phyloP scores from a whole-genome alignment of 30 jellyfish, hydroid and myxozoan species.

The Sanderia malayensis region DNA sequence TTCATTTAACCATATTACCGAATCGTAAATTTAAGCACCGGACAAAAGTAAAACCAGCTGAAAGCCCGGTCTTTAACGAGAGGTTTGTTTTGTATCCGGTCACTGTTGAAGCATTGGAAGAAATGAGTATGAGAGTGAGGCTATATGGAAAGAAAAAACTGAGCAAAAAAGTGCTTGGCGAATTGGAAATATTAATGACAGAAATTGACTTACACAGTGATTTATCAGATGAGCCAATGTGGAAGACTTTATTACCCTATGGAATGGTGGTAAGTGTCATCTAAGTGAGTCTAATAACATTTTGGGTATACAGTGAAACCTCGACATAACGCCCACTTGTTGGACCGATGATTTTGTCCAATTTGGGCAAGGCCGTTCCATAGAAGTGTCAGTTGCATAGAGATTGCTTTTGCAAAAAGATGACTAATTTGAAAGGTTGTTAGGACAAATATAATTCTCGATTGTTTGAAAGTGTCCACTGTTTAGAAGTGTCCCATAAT shows the following conservation, averaged over 20 bases:
- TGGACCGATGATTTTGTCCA: too few relatives aligned
- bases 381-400: too few relatives aligned
- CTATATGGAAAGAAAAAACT: constrained; percentile 59
- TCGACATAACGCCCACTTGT: too few relatives aligned
- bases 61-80: constrained; percentile 72
- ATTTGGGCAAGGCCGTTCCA: too few relatives aligned
- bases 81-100: constrained; percentile 62
- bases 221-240: constrained; percentile 77
- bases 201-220: constrained; percentile 75
- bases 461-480: too few relatives aligned
- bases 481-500: too few relatives aligned
- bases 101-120: constrained; percentile 47
- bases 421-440: too few relatives aligned
- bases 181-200: constrained; percentile 59
- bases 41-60: constrained; percentile 64
- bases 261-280: constrained; percentile 83
- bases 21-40: constrained; percentile 60
- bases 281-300: too few relatives aligned
- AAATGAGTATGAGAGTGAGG: constrained; percentile 74
- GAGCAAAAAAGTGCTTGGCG: constrained; percentile 81
- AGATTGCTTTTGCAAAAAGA: too few relatives aligned
- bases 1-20: constrained; percentile 73
- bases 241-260: constrained; percentile 77
- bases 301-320: too few relatives aligned
- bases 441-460: too few relatives aligned